These are phyloP conservation scores for Heliconius ethilla DNA, from an alignment of 2,888 invertebrate genomes.

Conservation along the genomic window DNA sequence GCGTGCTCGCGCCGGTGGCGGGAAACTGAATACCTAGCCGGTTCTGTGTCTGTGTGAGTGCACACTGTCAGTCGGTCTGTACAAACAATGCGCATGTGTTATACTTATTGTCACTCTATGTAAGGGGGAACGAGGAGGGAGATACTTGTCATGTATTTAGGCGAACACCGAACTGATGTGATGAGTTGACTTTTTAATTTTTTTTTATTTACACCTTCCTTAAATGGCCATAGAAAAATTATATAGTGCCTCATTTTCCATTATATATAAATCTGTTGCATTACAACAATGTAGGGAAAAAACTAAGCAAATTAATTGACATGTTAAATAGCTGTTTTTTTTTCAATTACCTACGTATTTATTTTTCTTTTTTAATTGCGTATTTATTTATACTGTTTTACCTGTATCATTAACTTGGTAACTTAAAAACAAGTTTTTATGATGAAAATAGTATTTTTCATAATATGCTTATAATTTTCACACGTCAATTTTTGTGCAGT, in stretches of 20 bases:
- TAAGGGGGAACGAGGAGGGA: constrained; percentile 77
- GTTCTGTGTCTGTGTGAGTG: constrained; percentile 69
- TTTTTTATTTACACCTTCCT: constrained; percentile 62
- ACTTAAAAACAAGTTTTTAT: constrained; percentile 5
- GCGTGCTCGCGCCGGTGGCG: constrained; percentile 79
- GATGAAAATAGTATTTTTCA: background rate
- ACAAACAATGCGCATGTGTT: constrained; percentile 75
- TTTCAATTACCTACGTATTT: background rate
- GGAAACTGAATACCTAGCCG: constrained; percentile 81
- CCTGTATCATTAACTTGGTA: background rate
- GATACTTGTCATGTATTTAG: constrained; percentile 81
- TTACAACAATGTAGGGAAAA: constrained; percentile 8
- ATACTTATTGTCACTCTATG: constrained; percentile 79
- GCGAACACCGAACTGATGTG: constrained; percentile 73
- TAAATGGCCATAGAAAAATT: constrained; percentile 55
- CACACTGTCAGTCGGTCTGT: constrained; percentile 31
- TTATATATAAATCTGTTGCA: background rate
- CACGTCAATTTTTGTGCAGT: background rate
- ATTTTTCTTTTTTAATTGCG: constrained; percentile 14
- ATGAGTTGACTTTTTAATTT: constrained; percentile 76
- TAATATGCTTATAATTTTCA: constrained; percentile 5
- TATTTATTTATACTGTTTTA: constrained; percentile 19
- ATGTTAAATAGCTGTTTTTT: background rate
- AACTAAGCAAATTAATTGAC: background rate
- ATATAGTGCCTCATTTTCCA: background rate